Conservation (phyloP, 2,113 vertebrate genomes). For the Elachura formosa region DNA sequence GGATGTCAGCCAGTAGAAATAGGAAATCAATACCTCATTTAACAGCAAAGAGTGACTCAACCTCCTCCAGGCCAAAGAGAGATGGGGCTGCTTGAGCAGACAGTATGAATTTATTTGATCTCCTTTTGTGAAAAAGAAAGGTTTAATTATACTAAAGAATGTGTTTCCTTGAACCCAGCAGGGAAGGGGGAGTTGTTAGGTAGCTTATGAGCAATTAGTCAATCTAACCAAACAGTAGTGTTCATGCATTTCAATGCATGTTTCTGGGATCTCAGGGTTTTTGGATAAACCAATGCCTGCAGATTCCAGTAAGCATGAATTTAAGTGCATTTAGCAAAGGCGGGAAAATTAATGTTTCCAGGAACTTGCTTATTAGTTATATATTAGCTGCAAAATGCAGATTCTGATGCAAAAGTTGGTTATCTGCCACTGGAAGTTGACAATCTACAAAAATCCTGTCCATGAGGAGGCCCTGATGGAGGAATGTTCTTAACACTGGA, state of each 20-base stretch:
- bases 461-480: background rate
- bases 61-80: background rate
- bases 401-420: background rate
- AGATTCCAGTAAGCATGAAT: background rate
- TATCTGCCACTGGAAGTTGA: background rate
- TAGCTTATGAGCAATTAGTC: background rate
- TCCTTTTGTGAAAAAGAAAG: background rate
- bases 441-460: background rate
- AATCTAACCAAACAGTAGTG: background rate
- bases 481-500: background rate
- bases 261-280: background rate
- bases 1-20: conserved; percentile 40
- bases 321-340: background rate
- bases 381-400: background rate
- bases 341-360: background rate
- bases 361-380: background rate
- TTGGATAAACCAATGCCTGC: background rate
- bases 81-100: background rate
- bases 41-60: conserved; percentile 14
- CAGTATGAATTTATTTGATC: conserved; percentile 22
- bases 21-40: conserved; percentile 65
- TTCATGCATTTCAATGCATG: background rate
- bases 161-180: background rate
- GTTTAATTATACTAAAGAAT: conserved; percentile 6
- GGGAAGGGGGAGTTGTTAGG: background rate